Evolutionary conservation across 2,888 invertebrate genomes (phyloP).

Genomic region (Campoletis raptor): DNA sequence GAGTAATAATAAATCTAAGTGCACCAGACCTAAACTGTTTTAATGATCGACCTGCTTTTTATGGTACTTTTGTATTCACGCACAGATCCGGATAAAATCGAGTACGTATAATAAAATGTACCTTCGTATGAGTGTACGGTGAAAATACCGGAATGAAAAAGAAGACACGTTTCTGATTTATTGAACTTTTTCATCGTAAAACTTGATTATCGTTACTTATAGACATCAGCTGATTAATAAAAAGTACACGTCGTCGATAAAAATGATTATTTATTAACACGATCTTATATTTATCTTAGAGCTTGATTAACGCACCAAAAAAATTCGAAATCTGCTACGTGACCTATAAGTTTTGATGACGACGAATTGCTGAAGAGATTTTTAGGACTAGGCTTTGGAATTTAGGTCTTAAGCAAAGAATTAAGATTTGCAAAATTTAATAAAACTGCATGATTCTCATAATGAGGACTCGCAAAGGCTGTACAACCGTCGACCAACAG

Average conservation of each 20-base stretch:
- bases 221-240: not conserved
- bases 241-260: not conserved
- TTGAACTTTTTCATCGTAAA: slow-evolving; percentile 5
- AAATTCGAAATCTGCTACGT: not conserved
- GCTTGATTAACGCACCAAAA: not conserved
- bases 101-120: slow-evolving; percentile 8
- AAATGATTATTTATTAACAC: not conserved
- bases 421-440: not conserved
- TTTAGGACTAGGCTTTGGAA: not conserved
- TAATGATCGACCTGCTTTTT: slow-evolving; percentile 54
- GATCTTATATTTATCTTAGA: not conserved
- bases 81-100: slow-evolving; percentile 23
- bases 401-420: not conserved
- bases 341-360: not conserved
- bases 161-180: slow-evolving; percentile 33
- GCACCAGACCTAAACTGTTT: slow-evolving; percentile 52
- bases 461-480: too few relatives aligned
- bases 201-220: not conserved
- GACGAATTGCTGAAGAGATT: not conserved
- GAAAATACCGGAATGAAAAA: slow-evolving; percentile 23
- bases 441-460: not conserved
- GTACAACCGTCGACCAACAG: too few relatives aligned
- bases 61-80: slow-evolving; percentile 29
- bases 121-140: not conserved
- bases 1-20: slow-evolving; percentile 37